phyloP scores from a whole-genome alignment of 1,140 invertebrate species.

The Caenorhabditis inopinata region DNA sequence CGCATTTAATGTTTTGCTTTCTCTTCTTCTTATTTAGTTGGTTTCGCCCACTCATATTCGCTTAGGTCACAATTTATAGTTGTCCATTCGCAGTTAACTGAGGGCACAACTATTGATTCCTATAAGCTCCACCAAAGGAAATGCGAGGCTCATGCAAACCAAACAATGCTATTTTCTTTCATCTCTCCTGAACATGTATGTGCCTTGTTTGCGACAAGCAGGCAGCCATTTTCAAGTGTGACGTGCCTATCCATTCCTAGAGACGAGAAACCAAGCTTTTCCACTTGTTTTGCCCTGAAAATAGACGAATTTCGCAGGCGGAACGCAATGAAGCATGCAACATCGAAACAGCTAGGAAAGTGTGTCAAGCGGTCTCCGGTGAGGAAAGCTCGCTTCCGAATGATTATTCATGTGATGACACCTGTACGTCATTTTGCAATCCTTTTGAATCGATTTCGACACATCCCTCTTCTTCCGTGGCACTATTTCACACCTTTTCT shows the following conservation, averaged over 20 bases:
- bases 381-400: too few species aligned
- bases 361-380: neutral
- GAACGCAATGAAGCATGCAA: slow-evolving; percentile 14
- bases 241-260: neutral
- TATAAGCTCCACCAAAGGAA: too few species aligned
- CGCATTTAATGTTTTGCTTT: too few species aligned
- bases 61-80: neutral
- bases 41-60: too few species aligned
- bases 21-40: neutral
- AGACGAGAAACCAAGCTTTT: too few species aligned
- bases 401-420: too few species aligned
- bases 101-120: too few species aligned
- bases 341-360: neutral
- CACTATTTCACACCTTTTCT: neutral
- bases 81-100: neutral
- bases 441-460: too few species aligned
- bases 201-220: neutral
- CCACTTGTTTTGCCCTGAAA: too few species aligned
- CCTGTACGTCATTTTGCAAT: too few species aligned
- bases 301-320: too few species aligned
- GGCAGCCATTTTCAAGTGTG: slow-evolving; percentile 22
- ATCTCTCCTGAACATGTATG: neutral
- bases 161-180: neutral
- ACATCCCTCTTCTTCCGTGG: too few species aligned
- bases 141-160: neutral